Evolutionary conservation across 64 coral and sea anemone genomes (phyloP).

Genomic region (Exaiptasia diaphana): DNA sequence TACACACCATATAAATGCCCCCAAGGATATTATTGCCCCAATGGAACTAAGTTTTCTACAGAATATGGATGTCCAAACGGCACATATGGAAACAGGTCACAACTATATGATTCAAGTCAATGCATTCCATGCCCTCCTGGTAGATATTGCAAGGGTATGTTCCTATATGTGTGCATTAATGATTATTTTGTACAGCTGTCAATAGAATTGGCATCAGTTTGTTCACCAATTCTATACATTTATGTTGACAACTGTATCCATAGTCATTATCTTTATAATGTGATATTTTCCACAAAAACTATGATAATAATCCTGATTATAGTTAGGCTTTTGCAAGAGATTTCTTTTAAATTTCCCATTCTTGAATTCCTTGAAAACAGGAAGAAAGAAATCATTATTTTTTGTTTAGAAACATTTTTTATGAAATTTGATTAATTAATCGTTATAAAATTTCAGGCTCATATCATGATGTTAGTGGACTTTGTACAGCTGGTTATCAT

Average conservation of each 20-base stretch:
- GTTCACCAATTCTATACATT: no score
- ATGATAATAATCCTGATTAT: no score
- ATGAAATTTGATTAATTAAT: no score
- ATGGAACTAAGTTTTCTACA: slow-evolving; percentile 83
- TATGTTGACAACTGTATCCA: no score
- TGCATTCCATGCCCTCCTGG: slow-evolving; percentile 83
- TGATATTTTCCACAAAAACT: no score
- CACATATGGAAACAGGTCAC: slow-evolving; percentile 81
- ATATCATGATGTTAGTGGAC: slow-evolving; percentile 55
- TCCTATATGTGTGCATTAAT: neutral
- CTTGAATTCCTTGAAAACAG: no score
- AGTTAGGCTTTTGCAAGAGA: no score
- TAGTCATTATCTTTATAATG: no score
- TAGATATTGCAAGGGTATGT: slow-evolving; percentile 82
- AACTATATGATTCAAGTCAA: slow-evolving; percentile 67
- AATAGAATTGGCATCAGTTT: no score
- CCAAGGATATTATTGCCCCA: slow-evolving; percentile 86
- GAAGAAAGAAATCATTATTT: no score
- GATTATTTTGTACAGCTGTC: no score
- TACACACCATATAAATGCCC: slow-evolving; percentile 81
- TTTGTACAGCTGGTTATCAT: slow-evolving; percentile 80
- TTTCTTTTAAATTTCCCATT: neutral
- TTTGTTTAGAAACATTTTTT: no score
- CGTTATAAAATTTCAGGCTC: slow-evolving; percentile 59
- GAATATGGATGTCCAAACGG: slow-evolving; percentile 94